These are phyloP conservation scores for Bucco capensis DNA, from an alignment of 2,113 vertebrate genomes.

Conservation along the genomic window DNA sequence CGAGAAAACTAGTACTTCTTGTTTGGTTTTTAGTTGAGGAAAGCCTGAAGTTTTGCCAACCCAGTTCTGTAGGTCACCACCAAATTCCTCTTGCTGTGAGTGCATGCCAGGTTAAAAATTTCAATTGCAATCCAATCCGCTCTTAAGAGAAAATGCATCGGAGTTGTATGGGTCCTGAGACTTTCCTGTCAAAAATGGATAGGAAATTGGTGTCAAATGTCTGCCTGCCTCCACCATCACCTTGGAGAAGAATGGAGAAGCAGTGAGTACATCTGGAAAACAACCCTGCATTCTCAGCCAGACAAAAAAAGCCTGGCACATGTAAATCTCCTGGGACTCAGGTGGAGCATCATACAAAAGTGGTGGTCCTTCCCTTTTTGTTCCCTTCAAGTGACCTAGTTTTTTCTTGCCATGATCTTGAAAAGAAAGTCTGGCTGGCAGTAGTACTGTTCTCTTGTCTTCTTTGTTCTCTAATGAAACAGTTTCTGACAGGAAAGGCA, in stretches of 20 bases:
- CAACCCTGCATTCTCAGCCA: background rate
- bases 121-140: background rate
- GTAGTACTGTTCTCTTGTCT: background rate
- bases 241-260: background rate
- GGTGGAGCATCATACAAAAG: background rate
- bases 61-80: background rate
- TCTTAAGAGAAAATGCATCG: background rate
- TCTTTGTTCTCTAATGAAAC: background rate
- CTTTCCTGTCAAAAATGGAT: background rate
- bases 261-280: background rate
- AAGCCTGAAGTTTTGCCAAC: background rate
- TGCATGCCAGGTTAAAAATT: background rate
- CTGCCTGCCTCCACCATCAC: background rate
- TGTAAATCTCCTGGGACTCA: background rate
- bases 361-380: background rate
- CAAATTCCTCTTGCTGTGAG: background rate
- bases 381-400: background rate
- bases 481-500: background rate
- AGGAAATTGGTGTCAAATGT: background rate
- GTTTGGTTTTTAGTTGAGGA: background rate
- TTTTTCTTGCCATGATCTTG: background rate
- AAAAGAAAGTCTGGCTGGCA: constrained; percentile 7
- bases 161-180: background rate
- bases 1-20: background rate
- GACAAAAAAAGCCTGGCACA: background rate